phyloP scores from a whole-genome alignment of 2,113 vertebrate genomes.

The Salvelinus namaycush region DNA sequence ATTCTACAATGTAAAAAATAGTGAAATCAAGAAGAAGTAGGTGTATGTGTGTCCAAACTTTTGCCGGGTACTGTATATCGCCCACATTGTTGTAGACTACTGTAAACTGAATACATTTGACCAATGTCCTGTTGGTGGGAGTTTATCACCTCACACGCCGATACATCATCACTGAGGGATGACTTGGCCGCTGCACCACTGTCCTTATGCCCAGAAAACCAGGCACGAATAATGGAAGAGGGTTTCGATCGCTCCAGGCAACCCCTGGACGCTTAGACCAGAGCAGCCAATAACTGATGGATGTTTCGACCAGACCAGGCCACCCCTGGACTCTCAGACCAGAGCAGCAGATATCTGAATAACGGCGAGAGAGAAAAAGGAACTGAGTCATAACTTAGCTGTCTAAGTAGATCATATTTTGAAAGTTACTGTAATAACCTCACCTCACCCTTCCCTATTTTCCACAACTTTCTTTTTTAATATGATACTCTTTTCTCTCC shows the following conservation, averaged over 20 bases:
- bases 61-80: not conserved
- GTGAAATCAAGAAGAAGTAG: too few relatives aligned
- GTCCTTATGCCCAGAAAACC: constrained; percentile 44
- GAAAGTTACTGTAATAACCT: not conserved
- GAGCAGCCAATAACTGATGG: constrained; percentile 18
- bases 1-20: too few relatives aligned
- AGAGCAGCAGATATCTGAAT: constrained; percentile 14
- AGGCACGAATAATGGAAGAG: constrained; percentile 49
- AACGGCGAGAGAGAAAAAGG: constrained; percentile 12
- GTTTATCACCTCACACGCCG: not conserved
- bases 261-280: constrained; percentile 5
- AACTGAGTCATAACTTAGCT: not conserved
- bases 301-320: constrained; percentile 15
- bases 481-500: not conserved
- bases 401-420: not conserved
- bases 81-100: constrained; percentile 5
- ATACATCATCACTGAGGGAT: constrained; percentile 29
- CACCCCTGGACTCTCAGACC: constrained; percentile 13
- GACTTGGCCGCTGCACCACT: constrained; percentile 3
- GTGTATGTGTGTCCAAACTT: too few relatives aligned
- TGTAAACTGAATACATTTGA: not conserved
- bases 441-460: not conserved
- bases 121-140: not conserved
- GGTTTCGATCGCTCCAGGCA: constrained; percentile 14
- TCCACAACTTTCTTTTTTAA: not conserved